phyloP scores from a whole-genome alignment of 2,113 vertebrate genomes.

The Stegostoma tigrinum region DNA sequence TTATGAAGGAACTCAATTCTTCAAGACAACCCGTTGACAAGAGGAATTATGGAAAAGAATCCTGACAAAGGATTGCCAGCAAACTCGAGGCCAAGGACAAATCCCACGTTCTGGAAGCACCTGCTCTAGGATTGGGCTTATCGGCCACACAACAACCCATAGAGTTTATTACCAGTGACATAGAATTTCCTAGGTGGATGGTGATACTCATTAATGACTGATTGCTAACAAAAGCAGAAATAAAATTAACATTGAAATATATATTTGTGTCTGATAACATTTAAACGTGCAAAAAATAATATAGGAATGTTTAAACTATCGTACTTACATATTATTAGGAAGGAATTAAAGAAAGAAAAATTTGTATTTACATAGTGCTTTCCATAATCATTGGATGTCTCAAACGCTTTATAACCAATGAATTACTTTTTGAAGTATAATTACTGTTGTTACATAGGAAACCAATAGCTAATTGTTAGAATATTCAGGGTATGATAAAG shows the following conservation, averaged over 20 bases:
- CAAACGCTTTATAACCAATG: background rate
- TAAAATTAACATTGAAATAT: background rate
- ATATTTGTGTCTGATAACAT: background rate
- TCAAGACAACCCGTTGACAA: no score
- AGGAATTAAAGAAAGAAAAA: background rate
- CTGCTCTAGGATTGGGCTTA: no score
- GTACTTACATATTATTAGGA: background rate
- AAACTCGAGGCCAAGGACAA: no score
- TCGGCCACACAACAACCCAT: no score
- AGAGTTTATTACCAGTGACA: no score
- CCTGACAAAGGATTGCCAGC: no score
- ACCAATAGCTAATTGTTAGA: background rate
- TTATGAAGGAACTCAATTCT: no score
- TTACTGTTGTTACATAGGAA: background rate
- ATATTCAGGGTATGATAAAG: background rate
- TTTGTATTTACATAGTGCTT: background rate
- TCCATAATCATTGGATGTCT: background rate
- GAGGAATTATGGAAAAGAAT: no score
- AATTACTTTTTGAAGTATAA: background rate
- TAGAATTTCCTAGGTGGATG: no score
- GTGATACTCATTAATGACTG: no score
- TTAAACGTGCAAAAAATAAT: background rate
- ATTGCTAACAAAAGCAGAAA: no score
- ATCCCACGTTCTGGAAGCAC: no score
- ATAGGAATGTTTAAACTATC: background rate